Conservation (phyloP, 1,140 invertebrate genomes). For the Aphaenogaster floridana region DNA sequence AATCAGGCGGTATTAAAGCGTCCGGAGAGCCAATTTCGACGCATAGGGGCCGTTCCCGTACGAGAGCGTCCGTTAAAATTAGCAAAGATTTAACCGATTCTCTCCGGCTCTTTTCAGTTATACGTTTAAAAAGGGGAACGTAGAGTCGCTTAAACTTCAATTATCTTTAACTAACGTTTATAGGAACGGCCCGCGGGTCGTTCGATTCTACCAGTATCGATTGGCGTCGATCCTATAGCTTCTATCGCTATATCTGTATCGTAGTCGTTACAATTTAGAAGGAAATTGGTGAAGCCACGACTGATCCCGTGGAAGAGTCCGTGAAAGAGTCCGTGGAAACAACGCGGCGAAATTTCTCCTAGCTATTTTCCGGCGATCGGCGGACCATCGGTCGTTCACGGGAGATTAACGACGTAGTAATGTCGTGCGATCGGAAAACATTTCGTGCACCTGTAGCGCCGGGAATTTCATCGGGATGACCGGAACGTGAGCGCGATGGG, state of each 20-base stretch:
- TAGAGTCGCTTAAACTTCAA: neutral
- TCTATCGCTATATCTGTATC: neutral
- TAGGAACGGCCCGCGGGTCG: conserved; percentile 9
- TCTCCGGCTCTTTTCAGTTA: neutral
- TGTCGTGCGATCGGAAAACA: conserved; percentile 34
- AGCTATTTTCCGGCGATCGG: conserved; percentile 1
- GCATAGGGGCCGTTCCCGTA: neutral
- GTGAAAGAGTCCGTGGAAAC: neutral
- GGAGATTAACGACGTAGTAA: conserved; percentile 25
- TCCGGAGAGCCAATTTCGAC: conserved; percentile 26
- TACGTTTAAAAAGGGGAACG: neutral
- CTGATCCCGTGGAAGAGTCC: neutral
- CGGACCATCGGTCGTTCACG: conserved; percentile 20
- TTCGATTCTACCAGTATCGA: conserved; percentile 32
- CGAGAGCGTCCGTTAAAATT: conserved; percentile 36
- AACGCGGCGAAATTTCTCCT: neutral
- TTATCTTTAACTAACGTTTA: conserved; percentile 37
- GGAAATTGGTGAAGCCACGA: conserved; percentile 3
- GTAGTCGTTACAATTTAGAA: neutral
- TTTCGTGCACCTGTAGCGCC: conserved; percentile 28
- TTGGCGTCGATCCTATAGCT: conserved; percentile 14
- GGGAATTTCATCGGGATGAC: conserved; percentile 21
- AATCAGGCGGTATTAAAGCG: neutral
- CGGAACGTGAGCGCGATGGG: neutral
- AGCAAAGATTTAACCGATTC: neutral